Percentiles rank a stretch among this genome's conserved stretches.
Evolutionary conservation across 2,113 vertebrate genomes (phyloP).

Genomic region (Merops nubicus): DNA sequence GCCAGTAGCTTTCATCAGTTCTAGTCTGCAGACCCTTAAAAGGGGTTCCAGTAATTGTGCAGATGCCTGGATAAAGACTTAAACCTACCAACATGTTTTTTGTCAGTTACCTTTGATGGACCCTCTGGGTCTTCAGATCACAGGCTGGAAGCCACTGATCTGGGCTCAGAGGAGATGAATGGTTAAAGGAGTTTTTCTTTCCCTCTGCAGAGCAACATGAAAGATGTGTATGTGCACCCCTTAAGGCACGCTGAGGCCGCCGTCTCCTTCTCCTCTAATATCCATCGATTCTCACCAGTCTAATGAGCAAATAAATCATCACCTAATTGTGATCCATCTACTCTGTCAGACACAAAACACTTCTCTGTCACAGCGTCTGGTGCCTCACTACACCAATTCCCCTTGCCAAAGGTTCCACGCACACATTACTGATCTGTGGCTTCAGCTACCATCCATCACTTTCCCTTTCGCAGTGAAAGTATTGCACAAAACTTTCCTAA

Average conservation of each 20-base stretch:
- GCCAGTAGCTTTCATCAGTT: not conserved
- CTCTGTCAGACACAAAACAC: not conserved
- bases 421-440: not conserved
- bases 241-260: not conserved
- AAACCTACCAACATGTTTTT: not conserved
- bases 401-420: not conserved
- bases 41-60: not conserved
- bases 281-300: not conserved
- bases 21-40: not conserved
- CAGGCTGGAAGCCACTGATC: not conserved
- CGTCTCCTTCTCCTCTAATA: not conserved
- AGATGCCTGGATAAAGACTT: not conserved
- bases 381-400: not conserved
- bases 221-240: not conserved
- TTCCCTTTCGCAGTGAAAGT: not conserved
- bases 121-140: not conserved
- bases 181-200: not conserved
- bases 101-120: not conserved
- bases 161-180: not conserved
- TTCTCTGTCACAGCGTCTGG: not conserved
- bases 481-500: not conserved
- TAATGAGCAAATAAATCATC: conserved; percentile 46
- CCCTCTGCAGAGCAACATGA: not conserved
- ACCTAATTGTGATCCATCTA: not conserved
- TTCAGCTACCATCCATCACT: conserved; percentile 1